Evolutionary conservation across 2,888 invertebrate species (phyloP), one percentile per base, ranked within the genome.

Genomic region (Mesorhabditis spiculigera): DNA sequence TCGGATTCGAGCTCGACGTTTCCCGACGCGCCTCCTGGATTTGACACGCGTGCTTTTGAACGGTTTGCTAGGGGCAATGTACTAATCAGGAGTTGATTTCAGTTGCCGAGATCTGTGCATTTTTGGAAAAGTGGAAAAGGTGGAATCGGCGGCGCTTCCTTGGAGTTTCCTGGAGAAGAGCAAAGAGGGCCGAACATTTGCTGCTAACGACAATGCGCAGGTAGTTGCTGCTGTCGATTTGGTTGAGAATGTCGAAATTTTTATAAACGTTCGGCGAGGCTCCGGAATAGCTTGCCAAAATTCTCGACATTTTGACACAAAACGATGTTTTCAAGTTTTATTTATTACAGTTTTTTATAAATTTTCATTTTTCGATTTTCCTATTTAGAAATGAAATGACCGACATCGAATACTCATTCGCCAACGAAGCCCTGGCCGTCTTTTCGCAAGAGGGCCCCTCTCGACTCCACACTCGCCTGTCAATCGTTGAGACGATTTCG

Each of bases 1-100:
- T 61, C 6, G 69, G 65, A 10, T 42, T 28, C 5, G 42, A 45
- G 16, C 8, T 45, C 4, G 8, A 16, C 4, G 50, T 5, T 50
- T 50, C 58, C 58, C n/a, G 58, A 50, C 5, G n/a, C 42, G 4
- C 72, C 72, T 3, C 8, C 45, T 13, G 72, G 72, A 1, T 67
- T 72, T 43, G 72, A 72, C 43, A 62, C 69, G 5, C 67, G 65
- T 28, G 66, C 72, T 4, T 45, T 71, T 41, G 44, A 42, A n/a
- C 43, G 63, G 70, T 41, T 62, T 62, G 5, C 41, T 64, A 42
- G 5, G 13, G 3, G 4, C 64, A 45, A 64, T 45, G n/a, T 5
- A 58, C 5, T 50, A 50, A n/a, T 50, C 1, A 10, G 1, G n/a
- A 50, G 10, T 50, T 13, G n/a, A 13, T 50, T 50, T 50, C 58